Conservation (phyloP, 2,888 invertebrate species). For the Calephelis perditalis region DNA sequence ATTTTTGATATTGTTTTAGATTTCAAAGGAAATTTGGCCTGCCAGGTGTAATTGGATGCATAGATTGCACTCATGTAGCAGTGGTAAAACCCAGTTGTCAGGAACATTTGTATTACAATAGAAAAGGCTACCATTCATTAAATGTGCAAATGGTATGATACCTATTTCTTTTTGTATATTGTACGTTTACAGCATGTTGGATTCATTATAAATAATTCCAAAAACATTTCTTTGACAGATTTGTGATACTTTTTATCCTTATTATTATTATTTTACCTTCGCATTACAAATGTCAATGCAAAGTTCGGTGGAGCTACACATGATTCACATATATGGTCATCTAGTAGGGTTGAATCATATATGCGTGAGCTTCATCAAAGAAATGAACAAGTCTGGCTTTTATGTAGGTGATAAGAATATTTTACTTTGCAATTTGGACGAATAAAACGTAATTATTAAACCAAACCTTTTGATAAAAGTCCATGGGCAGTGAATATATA, state of each 20-base stretch:
- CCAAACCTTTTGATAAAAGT: too few species aligned
- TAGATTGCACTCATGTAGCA: slow-evolving; percentile 30
- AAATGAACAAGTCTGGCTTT: background rate
- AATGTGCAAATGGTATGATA: slow-evolving; percentile 28
- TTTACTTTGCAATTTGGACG: too few species aligned
- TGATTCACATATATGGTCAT: slow-evolving; percentile 21
- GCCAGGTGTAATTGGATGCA: slow-evolving; percentile 27
- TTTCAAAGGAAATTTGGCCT: background rate
- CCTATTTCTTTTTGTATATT: too few species aligned
- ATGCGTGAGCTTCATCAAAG: background rate
- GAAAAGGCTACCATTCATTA: slow-evolving; percentile 30
- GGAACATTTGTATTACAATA: slow-evolving; percentile 29
- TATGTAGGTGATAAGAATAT: background rate
- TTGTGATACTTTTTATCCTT: slow-evolving; percentile 24
- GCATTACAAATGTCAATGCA: slow-evolving; percentile 24
- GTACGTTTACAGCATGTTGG: too few species aligned
- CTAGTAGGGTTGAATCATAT: background rate
- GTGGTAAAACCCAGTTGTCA: slow-evolving; percentile 25
- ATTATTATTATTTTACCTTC: too few species aligned
- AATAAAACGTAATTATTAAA: too few species aligned
- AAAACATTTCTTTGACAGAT: slow-evolving; percentile 10
- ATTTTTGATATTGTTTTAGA: background rate
- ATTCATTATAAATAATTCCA: slow-evolving; percentile 12
- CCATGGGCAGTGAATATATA: too few species aligned
- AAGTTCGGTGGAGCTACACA: slow-evolving; percentile 28